Evolutionary conservation across 2,797 vertebrate genomes (phyloP).

Genomic region (Peromyscus eremicus): DNA sequence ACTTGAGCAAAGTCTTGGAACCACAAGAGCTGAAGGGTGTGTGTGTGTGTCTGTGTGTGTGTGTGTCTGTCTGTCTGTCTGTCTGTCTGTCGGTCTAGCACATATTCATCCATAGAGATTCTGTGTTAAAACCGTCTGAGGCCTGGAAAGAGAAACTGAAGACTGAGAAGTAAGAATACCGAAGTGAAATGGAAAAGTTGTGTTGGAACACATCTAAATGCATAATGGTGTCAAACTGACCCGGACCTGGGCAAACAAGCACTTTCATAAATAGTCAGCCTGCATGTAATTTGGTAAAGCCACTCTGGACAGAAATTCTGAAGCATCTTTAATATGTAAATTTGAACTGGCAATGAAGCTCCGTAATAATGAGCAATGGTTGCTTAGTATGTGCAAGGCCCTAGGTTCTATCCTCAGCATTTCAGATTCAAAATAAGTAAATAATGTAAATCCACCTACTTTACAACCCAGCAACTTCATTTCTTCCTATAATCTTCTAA

Average conservation of each 20-base stretch:
- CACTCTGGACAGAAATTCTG: slow-evolving; percentile 43
- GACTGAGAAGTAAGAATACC: not conserved
- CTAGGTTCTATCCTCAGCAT: not conserved
- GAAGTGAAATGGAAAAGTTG: slow-evolving; percentile 10
- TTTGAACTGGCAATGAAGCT: not conserved
- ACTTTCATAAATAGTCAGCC: not conserved
- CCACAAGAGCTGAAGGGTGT: not conserved
- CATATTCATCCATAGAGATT: not conserved
- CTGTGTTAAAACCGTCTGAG: slow-evolving; percentile 8
- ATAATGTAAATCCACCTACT: not conserved
- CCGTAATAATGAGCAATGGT: not conserved
- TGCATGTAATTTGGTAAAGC: not conserved
- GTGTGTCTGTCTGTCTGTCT: too few relatives aligned
- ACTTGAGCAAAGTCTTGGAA: not conserved
- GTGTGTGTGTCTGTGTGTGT: not conserved
- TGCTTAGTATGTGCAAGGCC: not conserved
- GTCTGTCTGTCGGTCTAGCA: not conserved
- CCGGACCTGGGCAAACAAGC: not conserved
- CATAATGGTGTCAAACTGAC: slow-evolving; percentile 29
- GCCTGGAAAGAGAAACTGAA: not conserved
- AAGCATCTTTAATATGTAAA: slow-evolving; percentile 13
- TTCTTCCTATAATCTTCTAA: not conserved
- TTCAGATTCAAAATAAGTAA: not conserved
- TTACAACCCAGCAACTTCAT: not conserved
- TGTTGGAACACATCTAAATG: slow-evolving; percentile 41